phyloP scores from a whole-genome alignment of 2,113 vertebrate genomes.

The Desmodus rotundus region DNA sequence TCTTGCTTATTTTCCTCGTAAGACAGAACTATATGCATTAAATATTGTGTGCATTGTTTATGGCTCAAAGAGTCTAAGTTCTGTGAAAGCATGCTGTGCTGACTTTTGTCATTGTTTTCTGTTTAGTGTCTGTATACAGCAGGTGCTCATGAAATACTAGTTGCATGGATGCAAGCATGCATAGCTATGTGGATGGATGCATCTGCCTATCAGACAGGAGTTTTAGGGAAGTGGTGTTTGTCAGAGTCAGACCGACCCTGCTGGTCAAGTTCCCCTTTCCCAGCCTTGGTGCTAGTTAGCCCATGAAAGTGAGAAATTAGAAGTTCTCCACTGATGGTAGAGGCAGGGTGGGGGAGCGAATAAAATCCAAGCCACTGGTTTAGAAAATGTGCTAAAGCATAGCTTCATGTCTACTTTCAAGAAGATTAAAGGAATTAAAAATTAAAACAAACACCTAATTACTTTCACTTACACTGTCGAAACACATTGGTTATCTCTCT shows the following conservation, averaged over 20 bases:
- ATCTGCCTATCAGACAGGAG: neutral
- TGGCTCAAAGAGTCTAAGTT: neutral
- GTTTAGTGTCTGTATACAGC: neutral
- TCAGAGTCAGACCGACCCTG: neutral
- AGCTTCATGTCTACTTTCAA: neutral
- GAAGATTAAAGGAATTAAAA: neutral
- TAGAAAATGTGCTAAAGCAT: neutral
- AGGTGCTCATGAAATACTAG: neutral
- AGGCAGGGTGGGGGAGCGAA: no score
- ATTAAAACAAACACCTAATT: neutral
- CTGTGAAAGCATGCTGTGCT: neutral
- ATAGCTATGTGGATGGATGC: neutral
- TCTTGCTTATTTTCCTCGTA: neutral
- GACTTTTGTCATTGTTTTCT: neutral
- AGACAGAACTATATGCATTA: neutral
- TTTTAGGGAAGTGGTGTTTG: neutral
- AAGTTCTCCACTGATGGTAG: neutral
- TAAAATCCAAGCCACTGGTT: neutral
- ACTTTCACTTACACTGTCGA: neutral
- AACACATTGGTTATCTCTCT: neutral
- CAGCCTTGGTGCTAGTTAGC: neutral
- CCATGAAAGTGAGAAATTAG: neutral
- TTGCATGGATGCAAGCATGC: neutral
- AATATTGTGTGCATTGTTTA: neutral
- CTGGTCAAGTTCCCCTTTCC: neutral